These are phyloP conservation scores for Taurulus bubalis DNA, from an alignment of 2,113 vertebrate genomes.

Conservation along the genomic window DNA sequence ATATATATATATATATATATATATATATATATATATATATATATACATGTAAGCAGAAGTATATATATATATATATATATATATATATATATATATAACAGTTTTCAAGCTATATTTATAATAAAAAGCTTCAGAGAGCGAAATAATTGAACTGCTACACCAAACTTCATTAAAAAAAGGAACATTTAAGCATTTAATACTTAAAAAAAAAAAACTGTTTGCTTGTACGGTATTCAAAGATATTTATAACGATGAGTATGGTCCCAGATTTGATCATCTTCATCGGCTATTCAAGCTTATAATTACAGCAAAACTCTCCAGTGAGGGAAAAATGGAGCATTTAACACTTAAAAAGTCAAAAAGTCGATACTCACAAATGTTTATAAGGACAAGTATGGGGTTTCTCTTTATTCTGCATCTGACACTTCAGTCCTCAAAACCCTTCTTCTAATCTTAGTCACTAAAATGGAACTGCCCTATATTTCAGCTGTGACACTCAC, in stretches of 20 bases:
- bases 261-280: background rate
- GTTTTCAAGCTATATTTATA: too few relatives aligned
- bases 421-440: slow-evolving; percentile 35
- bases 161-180: background rate
- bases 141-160: background rate
- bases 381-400: background rate
- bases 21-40: too few relatives aligned
- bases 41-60: too few relatives aligned
- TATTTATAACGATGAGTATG: background rate
- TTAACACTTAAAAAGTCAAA: background rate
- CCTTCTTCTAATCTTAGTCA: slow-evolving; percentile 40
- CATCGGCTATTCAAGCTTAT: background rate
- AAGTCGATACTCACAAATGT: background rate
- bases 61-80: too few relatives aligned
- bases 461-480: slow-evolving; percentile 75
- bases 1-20: too few relatives aligned
- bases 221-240: background rate
- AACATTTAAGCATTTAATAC: background rate
- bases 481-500: slow-evolving; percentile 54
- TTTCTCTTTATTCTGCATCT: background rate
- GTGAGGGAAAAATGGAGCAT: background rate
- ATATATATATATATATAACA: too few relatives aligned
- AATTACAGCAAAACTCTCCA: background rate
- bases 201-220: background rate
- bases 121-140: background rate